Base-by-base conservation (phyloP, 2,113 vertebrate genomes). In the Eubucco bourcierii region DNA sequence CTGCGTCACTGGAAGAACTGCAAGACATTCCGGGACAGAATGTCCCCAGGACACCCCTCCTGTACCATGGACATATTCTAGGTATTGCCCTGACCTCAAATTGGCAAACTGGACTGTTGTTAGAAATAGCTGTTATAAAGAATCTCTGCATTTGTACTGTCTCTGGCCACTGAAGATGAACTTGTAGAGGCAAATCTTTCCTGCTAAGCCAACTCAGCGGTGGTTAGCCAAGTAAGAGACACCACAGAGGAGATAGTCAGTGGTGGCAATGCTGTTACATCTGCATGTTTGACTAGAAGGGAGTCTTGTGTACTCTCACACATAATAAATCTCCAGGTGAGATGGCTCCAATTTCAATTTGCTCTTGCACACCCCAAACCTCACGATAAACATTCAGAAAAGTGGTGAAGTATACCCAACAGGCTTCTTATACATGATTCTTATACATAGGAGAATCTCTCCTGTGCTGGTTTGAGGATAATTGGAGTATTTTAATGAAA, bases 241-340 rank as follows among this genome's bases (percentile, higher is more conserved):
- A 88, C 70, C 63, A n/a, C 55, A 61, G 78, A 60, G 85, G 90
- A 71, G 55, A 84, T 83, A 63, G 4, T 0, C 5, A 37, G 61
- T 18, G 73, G 27, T 65, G 41, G 53, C 33, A 74, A 1, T 83
- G 41, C 31, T 82, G 37, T 12, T 29, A 11, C 0, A 0, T 53
- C 65, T 78, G 28, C 61, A 31, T 52, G 15, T 90, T 87, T 92
- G 65, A 75, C 74, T 87, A 15, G 70, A 90, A 39, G 39, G 37
- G 28, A 84, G 50, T 72, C 74, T 79, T 84, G 34, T 14, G 17
- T 61, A 72, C 59, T 46, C 27, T 73, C 34, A 79, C 37, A 68
- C 44, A 73, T 58, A 94, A 47, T 52, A 90, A 81, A 86, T 37
- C 50, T 84, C 80, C 80, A 88, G 66, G 55, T 86, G 81, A 92